These are phyloP conservation scores for Drosophila anomelani DNA, from an alignment of 2,888 invertebrate species.

Conservation along the genomic window DNA sequence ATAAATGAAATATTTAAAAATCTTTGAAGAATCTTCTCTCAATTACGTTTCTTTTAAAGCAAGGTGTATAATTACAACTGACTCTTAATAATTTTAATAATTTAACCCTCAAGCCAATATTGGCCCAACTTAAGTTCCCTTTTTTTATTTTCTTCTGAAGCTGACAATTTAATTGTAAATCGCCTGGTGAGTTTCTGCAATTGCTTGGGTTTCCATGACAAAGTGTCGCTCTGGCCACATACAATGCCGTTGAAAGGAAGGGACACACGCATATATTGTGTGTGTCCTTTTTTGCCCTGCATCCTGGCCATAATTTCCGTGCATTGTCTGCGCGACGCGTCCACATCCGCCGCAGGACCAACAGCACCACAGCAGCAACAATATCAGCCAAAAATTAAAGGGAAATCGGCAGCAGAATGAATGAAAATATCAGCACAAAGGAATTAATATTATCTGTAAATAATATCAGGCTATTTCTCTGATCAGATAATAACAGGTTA, in stretches of 20 bases:
- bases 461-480: not conserved
- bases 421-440: not conserved
- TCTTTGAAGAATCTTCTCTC: not conserved
- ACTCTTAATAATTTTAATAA: not conserved
- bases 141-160: not conserved
- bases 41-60: not conserved
- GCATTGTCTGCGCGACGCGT: constrained; percentile 57
- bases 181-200: constrained; percentile 6
- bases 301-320: constrained; percentile 49
- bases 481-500: not conserved
- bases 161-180: constrained; percentile 33
- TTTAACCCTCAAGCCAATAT: not conserved
- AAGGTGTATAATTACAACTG: not conserved
- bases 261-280: not conserved
- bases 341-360: constrained; percentile 53
- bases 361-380: constrained; percentile 4
- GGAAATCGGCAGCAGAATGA: not conserved
- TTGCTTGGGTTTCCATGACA: constrained; percentile 29
- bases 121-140: not conserved
- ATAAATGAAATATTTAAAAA: no score
- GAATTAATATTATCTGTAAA: not conserved
- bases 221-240: constrained; percentile 23
- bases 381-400: constrained; percentile 3
- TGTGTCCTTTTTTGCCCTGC: not conserved
- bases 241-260: constrained; percentile 1